Evolutionary conservation across 2,113 vertebrate species (phyloP).

Genomic region (Nothocercus julius): DNA sequence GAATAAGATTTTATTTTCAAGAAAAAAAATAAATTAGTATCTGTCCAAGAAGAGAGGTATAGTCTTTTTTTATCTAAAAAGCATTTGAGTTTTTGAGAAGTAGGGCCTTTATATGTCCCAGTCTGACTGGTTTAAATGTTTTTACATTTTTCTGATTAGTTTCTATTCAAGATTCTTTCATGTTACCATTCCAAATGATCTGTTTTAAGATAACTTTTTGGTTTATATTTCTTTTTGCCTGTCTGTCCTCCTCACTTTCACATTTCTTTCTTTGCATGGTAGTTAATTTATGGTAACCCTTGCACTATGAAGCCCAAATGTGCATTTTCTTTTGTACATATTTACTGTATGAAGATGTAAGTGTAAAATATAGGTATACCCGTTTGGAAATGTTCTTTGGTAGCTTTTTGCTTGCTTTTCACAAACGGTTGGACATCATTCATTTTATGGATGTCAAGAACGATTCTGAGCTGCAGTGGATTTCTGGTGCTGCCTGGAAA

Average conservation of each 20-base stretch:
- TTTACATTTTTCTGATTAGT: constrained; percentile 45
- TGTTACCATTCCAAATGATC: neutral
- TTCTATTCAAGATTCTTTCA: constrained; percentile 25
- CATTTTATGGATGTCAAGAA: neutral
- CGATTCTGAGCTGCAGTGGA: neutral
- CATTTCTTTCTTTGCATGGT: neutral
- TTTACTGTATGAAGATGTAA: fast-evolving
- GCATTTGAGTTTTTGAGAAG: neutral
- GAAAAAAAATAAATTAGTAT: neutral
- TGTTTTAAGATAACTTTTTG: neutral
- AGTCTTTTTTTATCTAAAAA: neutral
- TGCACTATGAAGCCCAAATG: neutral
- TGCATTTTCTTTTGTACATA: neutral
- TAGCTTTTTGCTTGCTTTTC: neutral
- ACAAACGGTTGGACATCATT: neutral
- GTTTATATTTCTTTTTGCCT: neutral
- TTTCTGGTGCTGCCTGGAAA: neutral
- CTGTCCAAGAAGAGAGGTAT: neutral
- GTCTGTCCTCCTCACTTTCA: neutral
- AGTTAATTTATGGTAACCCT: neutral
- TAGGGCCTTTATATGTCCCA: neutral
- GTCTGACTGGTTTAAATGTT: neutral
- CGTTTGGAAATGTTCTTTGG: neutral
- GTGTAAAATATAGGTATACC: neutral
- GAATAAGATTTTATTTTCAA: neutral